phyloP scores from a whole-genome alignment of 2,113 vertebrate species.

The Halcyon malimbica region DNA sequence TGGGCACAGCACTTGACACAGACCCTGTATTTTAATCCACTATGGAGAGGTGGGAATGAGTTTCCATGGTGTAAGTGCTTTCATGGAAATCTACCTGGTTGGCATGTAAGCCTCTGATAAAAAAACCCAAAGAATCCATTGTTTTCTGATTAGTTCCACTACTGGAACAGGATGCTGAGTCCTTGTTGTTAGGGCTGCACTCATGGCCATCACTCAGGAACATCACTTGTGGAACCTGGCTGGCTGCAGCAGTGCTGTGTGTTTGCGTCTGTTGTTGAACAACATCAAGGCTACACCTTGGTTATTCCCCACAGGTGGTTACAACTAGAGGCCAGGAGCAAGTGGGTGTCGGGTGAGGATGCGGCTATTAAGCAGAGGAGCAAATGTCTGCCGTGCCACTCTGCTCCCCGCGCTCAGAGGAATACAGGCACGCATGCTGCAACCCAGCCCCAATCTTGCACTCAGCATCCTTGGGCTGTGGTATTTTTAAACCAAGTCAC shows the following conservation, averaged over 20 bases:
- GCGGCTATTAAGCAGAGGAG: not conserved
- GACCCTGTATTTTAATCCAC: too few species aligned
- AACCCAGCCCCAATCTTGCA: constrained; percentile 52
- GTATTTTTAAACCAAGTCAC: constrained; percentile 42
- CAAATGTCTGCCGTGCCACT: too few species aligned
- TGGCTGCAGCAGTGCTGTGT: not conserved
- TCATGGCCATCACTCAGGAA: not conserved
- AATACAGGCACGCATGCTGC: constrained; percentile 56
- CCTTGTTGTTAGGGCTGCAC: rapidly evolving
- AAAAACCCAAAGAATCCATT: not conserved
- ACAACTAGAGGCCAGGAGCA: not conserved
- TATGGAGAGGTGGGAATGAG: not conserved
- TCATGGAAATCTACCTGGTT: not conserved
- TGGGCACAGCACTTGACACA: too few species aligned
- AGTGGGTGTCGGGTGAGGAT: constrained; percentile 4
- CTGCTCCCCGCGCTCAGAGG: not conserved
- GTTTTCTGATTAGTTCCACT: not conserved
- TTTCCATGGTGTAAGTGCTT: rapidly evolving
- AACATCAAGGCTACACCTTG: not conserved
- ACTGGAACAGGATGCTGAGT: not conserved
- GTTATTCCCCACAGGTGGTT: constrained; percentile 10
- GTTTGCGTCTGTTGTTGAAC: not conserved
- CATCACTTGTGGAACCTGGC: not conserved
- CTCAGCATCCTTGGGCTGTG: not conserved
- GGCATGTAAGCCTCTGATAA: not conserved